Evolutionary conservation across 2,888 invertebrate genomes (phyloP), one percentile per base, ranked within the genome.

Genomic region (Nasonovia ribisnigri): DNA sequence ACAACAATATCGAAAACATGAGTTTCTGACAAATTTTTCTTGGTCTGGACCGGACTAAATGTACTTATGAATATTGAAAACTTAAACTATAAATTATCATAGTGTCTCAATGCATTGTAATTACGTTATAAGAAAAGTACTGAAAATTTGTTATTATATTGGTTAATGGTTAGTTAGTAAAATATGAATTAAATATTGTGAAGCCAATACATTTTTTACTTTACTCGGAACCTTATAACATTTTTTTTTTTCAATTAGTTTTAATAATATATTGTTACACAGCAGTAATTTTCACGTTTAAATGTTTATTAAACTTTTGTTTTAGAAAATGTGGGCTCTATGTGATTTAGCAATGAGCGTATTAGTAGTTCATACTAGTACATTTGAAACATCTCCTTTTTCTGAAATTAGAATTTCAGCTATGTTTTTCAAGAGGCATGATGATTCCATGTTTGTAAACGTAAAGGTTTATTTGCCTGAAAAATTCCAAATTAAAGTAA

Each of bases 261-360:
- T 10, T 36, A 29, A 36, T 51, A 29, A 51, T 48, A 46, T 16
- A 0, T 16, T 51, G 11, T 4, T 36, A 36, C 0, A 51, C 11
- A 36, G 24, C 0, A 88, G 11, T 51, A 36, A 88, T 43, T 43
- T 89, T 57, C n/a, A 20, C 29, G 8, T 42, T 88, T 86, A 54
- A 67, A 67, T 67, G 6, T 67, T 13, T 20, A 36, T 36, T 20
- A 77, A 77, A 77, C 20, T 89, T 67, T 88, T 54, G 3, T 77
- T 96, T 0, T 96, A 99, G 98, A 99, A 99, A 98, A 96, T 99
- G 95, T 99, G 99, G 98, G 98, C 99, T 54, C 97, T 98, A 92
- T 99, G 99, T 96, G 99, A 99, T 96, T 96, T 99, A 95, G 98
- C 99, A 36, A 97, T 99, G 96, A 98, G 98, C 90, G 97, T 99